A percentile compares a stretch with the other conserved stretches of the same genome.
Conservation (phyloP, 1,140 invertebrate species). For the Condylostylus longicornis region DNA sequence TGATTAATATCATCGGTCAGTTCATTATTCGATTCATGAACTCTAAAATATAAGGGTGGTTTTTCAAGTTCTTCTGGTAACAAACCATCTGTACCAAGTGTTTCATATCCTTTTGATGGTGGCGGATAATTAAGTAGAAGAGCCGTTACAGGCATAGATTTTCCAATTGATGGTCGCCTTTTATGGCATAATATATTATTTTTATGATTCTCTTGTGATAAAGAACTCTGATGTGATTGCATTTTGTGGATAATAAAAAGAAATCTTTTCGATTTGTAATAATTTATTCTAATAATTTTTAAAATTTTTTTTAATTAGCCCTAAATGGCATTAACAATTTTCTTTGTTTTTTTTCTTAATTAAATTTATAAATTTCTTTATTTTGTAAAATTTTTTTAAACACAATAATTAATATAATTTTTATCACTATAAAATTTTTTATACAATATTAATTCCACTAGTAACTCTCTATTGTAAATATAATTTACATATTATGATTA, state of each 20-base stretch:
- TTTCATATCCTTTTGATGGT: background rate
- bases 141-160: conserved; percentile 28
- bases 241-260: conserved; percentile 4
- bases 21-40: conserved; percentile 2
- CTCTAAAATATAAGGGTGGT: conserved; percentile 18
- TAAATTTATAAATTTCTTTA: background rate
- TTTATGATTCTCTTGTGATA: conserved; percentile 4
- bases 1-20: background rate
- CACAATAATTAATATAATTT: background rate
- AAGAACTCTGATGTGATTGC: conserved; percentile 8
- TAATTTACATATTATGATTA: background rate
- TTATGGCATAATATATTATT: conserved; percentile 22
- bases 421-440: too few species aligned
- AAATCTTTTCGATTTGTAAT: background rate
- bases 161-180: conserved; percentile 23
- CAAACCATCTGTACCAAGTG: too few species aligned
- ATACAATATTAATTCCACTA: too few species aligned
- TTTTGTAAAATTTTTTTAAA: background rate
- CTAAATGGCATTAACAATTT: background rate
- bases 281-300: background rate
- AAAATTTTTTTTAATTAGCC: conserved; percentile 20
- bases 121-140: conserved; percentile 18
- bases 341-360: background rate
- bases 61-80: conserved; percentile 13
- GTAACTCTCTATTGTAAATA: too few species aligned